Evolutionary conservation across 2,888 invertebrate species (phyloP).

Genomic region (Glaucopsyche alexis): DNA sequence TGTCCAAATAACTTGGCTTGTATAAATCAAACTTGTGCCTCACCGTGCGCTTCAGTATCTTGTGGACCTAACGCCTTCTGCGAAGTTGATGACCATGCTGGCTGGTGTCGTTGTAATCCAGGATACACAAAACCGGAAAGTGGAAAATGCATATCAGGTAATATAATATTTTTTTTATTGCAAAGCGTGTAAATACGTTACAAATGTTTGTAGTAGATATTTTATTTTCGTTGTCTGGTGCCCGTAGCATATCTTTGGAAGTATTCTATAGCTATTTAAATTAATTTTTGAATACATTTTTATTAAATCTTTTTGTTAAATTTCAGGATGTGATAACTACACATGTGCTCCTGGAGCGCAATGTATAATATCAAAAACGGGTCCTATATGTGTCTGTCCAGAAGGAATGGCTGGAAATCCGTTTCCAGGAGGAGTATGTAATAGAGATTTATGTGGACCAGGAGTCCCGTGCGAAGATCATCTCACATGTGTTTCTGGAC

Average conservation of each 20-base stretch:
- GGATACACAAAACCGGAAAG: conserved; percentile 89
- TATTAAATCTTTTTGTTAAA: background rate
- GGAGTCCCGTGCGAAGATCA: conserved; percentile 88
- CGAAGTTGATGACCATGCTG: conserved; percentile 92
- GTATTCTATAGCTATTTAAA: background rate
- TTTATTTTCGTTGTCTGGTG: too few relatives aligned
- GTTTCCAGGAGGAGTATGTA: conserved; percentile 93
- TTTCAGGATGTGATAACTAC: conserved; percentile 86
- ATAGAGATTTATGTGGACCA: conserved; percentile 89
- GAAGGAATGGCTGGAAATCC: conserved; percentile 94
- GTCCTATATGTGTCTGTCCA: conserved; percentile 93
- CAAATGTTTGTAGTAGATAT: background rate
- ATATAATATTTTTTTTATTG: conserved; percentile 22
- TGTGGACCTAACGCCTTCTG: conserved; percentile 93
- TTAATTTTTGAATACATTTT: background rate
- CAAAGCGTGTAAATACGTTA: background rate
- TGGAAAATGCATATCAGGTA: conserved; percentile 91
- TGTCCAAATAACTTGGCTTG: conserved; percentile 91
- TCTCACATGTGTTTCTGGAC: conserved; percentile 90
- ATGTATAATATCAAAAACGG: conserved; percentile 90
- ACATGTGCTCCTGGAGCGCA: conserved; percentile 91
- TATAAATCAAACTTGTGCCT: conserved; percentile 87
- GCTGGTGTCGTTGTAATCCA: conserved; percentile 92
- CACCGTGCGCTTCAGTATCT: conserved; percentile 87
- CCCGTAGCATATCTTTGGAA: too few relatives aligned